Conservation (phyloP, 2,888 invertebrate species). For the Lasioglossum calceatum region DNA sequence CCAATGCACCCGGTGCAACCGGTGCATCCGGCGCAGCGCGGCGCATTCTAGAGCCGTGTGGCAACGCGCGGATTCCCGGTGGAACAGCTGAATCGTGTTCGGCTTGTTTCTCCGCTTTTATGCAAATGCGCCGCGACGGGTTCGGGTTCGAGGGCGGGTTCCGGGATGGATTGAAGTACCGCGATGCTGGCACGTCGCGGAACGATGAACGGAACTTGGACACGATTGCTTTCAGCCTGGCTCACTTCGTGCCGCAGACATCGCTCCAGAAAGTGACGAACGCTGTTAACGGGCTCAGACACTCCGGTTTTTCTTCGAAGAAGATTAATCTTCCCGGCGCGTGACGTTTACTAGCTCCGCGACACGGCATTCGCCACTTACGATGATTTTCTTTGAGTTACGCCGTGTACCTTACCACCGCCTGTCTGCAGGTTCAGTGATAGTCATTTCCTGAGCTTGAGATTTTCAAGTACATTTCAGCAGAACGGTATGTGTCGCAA, state of each 20-base stretch:
- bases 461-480: neutral
- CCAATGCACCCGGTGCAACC: conserved; percentile 18
- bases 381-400: conserved; percentile 2
- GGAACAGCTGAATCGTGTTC: conserved; percentile 47
- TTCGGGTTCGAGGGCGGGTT: neutral
- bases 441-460: no score
- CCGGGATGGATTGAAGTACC: conserved; percentile 25
- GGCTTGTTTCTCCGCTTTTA: conserved; percentile 46
- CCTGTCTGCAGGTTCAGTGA: neutral
- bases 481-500: neutral
- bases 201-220: conserved; percentile 38
- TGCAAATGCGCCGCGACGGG: conserved; percentile 31
- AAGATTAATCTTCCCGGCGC: conserved; percentile 37
- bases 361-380: neutral
- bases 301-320: conserved; percentile 17
- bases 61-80: conserved; percentile 4
- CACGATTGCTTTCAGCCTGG: conserved; percentile 40
- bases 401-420: no score
- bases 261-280: conserved; percentile 39
- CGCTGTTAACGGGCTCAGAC: conserved; percentile 24
- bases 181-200: conserved; percentile 25
- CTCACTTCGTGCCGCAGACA: conserved; percentile 9
- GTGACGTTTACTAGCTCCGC: neutral
- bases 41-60: neutral
- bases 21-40: neutral